phyloP scores from a whole-genome alignment of 2,888 invertebrate genomes.

The Pantelozetes paolii region DNA sequence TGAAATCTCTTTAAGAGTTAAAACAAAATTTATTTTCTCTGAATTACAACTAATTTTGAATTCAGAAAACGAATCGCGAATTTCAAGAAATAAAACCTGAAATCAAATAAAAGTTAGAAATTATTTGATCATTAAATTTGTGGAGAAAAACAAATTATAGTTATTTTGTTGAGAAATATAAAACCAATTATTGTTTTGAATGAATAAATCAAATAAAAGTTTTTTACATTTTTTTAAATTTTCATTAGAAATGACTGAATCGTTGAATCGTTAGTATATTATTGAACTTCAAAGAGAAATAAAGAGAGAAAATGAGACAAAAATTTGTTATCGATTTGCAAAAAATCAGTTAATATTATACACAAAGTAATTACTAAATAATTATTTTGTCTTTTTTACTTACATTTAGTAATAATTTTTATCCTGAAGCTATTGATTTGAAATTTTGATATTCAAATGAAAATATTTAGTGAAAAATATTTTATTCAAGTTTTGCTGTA shows the following conservation, averaged over 20 bases:
- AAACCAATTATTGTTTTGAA: constrained; percentile 22
- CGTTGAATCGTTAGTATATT: too few species aligned
- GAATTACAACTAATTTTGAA: constrained; percentile 23
- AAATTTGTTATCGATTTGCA: not conserved
- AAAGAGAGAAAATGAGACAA: not conserved
- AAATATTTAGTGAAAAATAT: not conserved
- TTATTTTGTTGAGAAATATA: constrained; percentile 19
- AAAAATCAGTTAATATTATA: not conserved
- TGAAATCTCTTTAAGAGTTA: not conserved
- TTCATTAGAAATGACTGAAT: not conserved
- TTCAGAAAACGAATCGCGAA: constrained; percentile 11
- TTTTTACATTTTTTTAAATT: not conserved
- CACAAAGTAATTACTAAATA: too few species aligned
- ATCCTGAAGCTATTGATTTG: constrained; percentile 8
- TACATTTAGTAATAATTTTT: not conserved
- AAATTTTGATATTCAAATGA: not conserved
- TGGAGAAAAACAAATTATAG: constrained; percentile 29
- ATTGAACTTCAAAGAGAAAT: not conserved
- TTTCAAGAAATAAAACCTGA: constrained; percentile 7
- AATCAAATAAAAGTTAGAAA: constrained; percentile 16
- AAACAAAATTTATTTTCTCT: constrained; percentile 11
- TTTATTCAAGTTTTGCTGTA: not conserved
- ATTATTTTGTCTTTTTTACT: too few species aligned
- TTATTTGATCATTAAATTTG: constrained; percentile 22
- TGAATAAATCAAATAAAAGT: constrained; percentile 24